Evolutionary conservation across 2,797 vertebrate species (phyloP), one percentile per base, ranked within the genome.

Genomic region (Karalla daura): DNA sequence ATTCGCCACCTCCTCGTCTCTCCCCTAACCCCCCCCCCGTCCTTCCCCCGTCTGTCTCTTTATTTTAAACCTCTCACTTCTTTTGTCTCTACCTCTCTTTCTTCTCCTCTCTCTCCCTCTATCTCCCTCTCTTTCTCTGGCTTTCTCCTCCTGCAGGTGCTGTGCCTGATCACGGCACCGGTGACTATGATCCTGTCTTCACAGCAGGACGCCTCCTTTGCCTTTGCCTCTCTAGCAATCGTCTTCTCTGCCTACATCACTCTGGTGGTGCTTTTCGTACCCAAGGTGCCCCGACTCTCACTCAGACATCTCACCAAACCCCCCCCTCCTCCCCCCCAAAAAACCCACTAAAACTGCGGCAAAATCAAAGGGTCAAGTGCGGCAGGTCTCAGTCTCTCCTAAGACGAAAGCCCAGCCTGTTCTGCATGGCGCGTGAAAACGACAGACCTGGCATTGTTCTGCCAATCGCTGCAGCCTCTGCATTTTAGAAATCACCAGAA

Each of bases 171-270:
- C 91, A 98, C 97, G 0, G 96, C 96, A 7, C 97, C 97, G 0
- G 96, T 98, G 74, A 98, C 97, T 67, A 97, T 98, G 96, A 97
- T 98, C 86, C 93, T 98, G 40, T 95, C 95, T n/a, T 97, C 96
- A 2, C 96, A 98, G 84, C 97, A 98, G 88, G 97, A 98, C 0
- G 97, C 97, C 0, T 96, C 96, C 67, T 98, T 98, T 0, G 96
- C 96, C 60, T 98, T 98, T 0, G 96, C 97, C 8, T 94, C 96
- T 0, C 90, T 98, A 1, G 96, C 96, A 27, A 93, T 97, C 1
- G 95, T 98, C 76, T 98, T 98, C 92, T 98, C 96, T 5, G 96
- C 95, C 74, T 98, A 98, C 86, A 97, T 98, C 86, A 98, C 97
- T 1, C 90, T 98, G 73, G 96, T 98, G 10, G 97, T 98, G 72